Percentiles rank a stretch among this genome's conserved stretches.
phyloP scores from a whole-genome alignment of 2,797 vertebrate species.

The Sebastolobus altivelis region DNA sequence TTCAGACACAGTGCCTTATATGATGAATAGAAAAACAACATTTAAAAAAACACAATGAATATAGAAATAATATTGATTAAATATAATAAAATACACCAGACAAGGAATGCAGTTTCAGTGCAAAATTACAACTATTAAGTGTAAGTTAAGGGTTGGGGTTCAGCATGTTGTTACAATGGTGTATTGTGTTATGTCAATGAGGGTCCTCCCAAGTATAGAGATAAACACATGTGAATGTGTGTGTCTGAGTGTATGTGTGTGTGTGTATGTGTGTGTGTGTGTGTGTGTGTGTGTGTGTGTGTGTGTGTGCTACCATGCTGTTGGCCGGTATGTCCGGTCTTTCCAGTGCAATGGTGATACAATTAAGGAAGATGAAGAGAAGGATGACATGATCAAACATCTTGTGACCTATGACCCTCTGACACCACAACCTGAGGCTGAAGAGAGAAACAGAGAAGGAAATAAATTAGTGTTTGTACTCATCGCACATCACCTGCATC shows the following conservation, averaged over 20 bases:
- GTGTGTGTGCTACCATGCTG: slow-evolving; percentile 88
- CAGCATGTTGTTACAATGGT: neutral
- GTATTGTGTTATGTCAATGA: neutral
- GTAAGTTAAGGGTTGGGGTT: neutral
- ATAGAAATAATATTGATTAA: neutral
- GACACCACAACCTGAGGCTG: slow-evolving; percentile 92
- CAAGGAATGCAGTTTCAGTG: neutral
- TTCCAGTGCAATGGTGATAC: slow-evolving; percentile 97
- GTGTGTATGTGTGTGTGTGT: neutral
- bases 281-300: neutral
- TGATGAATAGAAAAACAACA: neutral
- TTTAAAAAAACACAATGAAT: neutral
- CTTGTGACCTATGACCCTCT: slow-evolving; percentile 94
- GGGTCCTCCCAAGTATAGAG: slow-evolving; percentile 11
- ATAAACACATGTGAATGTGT: neutral
- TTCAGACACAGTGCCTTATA: neutral
- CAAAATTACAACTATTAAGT: neutral
- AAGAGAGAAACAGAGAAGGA: slow-evolving; percentile 9
- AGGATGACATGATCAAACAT: slow-evolving; percentile 96
- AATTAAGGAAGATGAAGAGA: slow-evolving; percentile 99
- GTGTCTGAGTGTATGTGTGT: neutral
- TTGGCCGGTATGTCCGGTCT: slow-evolving; percentile 90
- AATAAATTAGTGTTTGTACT: neutral
- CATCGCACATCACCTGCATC: neutral
- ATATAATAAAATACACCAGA: neutral